These are phyloP conservation scores for Parazoanthus swiftii DNA, from an alignment of 92 coral and sea anemone species.

Conservation along the genomic window DNA sequence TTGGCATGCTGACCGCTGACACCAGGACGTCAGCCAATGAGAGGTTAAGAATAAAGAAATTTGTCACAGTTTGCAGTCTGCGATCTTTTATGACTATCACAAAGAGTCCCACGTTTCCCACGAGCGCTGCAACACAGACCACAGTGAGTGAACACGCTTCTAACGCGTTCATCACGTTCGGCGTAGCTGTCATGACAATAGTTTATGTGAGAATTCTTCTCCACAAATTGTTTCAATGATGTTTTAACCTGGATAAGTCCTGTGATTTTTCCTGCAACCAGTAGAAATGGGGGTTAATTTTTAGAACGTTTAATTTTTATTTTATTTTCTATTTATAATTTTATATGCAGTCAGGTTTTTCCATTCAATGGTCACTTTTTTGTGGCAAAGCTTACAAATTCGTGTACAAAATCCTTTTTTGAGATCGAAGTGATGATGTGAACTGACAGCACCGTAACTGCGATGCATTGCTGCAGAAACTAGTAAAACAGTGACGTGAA, in stretches of 20 bases:
- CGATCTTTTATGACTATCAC: slow-evolving; percentile 46
- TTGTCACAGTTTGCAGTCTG: slow-evolving; percentile 62
- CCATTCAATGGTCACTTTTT: too few species aligned
- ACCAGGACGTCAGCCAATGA: slow-evolving; percentile 77
- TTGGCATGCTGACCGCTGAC: slow-evolving; percentile 69
- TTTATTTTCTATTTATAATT: neutral
- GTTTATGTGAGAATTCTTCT: neutral
- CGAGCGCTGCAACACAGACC: slow-evolving; percentile 58
- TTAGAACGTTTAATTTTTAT: neutral
- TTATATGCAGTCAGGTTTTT: neutral
- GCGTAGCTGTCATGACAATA: neutral
- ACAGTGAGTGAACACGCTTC: slow-evolving; percentile 59
- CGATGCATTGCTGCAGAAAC: too few species aligned
- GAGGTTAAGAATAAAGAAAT: slow-evolving; percentile 69
- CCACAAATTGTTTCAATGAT: neutral
- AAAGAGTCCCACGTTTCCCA: slow-evolving; percentile 62
- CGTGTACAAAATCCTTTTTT: too few species aligned
- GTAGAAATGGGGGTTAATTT: neutral
- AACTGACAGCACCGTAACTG: neutral
- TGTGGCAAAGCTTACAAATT: too few species aligned
- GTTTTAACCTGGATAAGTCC: neutral
- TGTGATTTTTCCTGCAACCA: neutral
- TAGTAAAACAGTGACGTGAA: too few species aligned
- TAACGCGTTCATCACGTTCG: neutral
- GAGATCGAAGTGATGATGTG: too few species aligned